Conservation (phyloP, 2,797 vertebrate genomes). For the Sandelia bainsii region DNA sequence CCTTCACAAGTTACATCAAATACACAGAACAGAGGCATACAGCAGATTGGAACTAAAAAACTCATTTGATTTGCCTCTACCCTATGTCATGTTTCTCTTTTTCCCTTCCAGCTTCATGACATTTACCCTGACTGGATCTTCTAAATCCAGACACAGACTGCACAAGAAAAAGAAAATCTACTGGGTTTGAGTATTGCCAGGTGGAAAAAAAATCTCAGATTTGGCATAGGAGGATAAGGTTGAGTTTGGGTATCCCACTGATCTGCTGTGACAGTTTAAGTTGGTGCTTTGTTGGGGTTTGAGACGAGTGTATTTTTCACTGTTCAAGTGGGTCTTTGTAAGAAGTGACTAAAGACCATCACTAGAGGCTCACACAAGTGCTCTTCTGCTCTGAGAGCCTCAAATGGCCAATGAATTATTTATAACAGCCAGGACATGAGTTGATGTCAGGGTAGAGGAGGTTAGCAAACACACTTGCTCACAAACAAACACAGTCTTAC, state of each 20-base stretch:
- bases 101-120: constrained; percentile 13
- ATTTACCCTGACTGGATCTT: constrained; percentile 13
- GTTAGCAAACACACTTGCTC: constrained; percentile 34
- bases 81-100: constrained; percentile 12
- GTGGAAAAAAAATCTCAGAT: constrained; percentile 15
- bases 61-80: constrained; percentile 19
- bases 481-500: constrained; percentile 14
- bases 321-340: constrained; percentile 77
- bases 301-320: constrained; percentile 59
- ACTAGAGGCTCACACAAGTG: constrained; percentile 76
- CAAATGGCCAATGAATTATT: constrained; percentile 85
- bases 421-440: constrained; percentile 76
- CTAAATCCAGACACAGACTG: constrained; percentile 11
- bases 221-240: constrained; percentile 51
- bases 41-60: constrained; percentile 38
- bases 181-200: constrained; percentile 20
- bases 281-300: constrained; percentile 58
- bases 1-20: constrained; percentile 63
- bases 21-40: constrained; percentile 41
- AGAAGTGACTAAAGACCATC: constrained; percentile 74
- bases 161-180: constrained; percentile 11
- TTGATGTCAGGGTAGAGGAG: constrained; percentile 74
- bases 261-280: constrained; percentile 64
- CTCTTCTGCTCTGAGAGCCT: constrained; percentile 76
- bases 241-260: constrained; percentile 51